Evolutionary conservation across 2,888 invertebrate species (phyloP), one percentile per base, ranked within the genome.

Genomic region (Cactoblastis cactorum): DNA sequence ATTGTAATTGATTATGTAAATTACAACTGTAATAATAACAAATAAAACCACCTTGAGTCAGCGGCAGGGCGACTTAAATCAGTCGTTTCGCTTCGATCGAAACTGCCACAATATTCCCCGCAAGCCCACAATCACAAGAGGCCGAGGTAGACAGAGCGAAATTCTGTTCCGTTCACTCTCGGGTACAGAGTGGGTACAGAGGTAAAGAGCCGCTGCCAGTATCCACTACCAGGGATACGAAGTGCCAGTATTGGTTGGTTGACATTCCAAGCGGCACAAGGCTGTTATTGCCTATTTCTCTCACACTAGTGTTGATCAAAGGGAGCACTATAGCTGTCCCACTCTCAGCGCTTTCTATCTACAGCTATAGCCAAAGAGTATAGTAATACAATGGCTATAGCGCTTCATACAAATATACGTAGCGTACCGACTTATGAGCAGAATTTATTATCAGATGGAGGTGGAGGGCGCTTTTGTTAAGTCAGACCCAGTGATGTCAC

Each of bases 221-320:
- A 41, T 41, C 68, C 68, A 72, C 63, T 77, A 76, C 79, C 76
- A 77, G 74, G 75, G 69, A 69, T 69, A 67, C 74, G 70, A 67
- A 69, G 68, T 81, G 80, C 81, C 82, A 82, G 79, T 73, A 80
- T 80, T 80, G 80, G 79, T 75, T 76, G 74, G 69, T 73, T 76
- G 77, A 72, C 77, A 74, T 76, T 75, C 70, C 74, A 71, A 78
- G 72, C 72, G 63, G 66, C 68, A 69, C 66, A 64, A 62, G 63
- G 65, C 62, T 58, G 57, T 51, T 28, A 12, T 62, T 62, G 46
- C 81, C 82, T 69, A 70, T 67, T 52, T 85, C 71, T 52, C 56
- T 56, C 81, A 3, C 6, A 48, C 43, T 33, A 22, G 5, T 28
- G 6, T 18, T 37, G 53, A 52, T 55, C 48, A 53, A 57, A 57